Base-by-base conservation (phyloP, 2,797 vertebrate genomes). In the Arnoldichthys spilopterus region DNA sequence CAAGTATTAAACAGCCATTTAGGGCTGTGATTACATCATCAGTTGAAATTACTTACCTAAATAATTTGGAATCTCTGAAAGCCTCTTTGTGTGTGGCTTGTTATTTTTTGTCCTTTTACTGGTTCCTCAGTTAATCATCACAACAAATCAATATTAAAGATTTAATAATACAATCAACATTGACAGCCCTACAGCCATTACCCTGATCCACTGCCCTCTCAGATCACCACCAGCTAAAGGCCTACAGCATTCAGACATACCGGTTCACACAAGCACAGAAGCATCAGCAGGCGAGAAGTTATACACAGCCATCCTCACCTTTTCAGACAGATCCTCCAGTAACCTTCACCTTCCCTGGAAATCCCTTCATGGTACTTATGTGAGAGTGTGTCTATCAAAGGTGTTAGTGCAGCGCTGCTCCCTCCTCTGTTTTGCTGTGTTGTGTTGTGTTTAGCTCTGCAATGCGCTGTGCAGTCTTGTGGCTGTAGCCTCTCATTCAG, bases 381-480 rank as follows among this genome's bases (percentile, higher is more conserved):
- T 37, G 15, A 8, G 5, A 22, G 56, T 30, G 72, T 62, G 13
- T 32, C 40, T 20, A 5, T 2, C 8, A 13, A 6, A n/a, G n/a
- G 26, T 54, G 34, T 22, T 26, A 49, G 64, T 40, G 16, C 34
- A 30, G 63, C 0, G n/a, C 18, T 30, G 43, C 26, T 30, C 26
- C 32, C 67, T 49, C 3, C 43, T 40, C 18, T 53, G 26, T 37
- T n/a, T 74, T 74, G 18, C 32, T n/a, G 26, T 56, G 53, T 15
- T 72, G 28, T 77, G 78, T 58, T 84, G 54, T 81, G 63, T 73
- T 69, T 81, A 61, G 54, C 67, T 64, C 76, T 76, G 79, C 73
- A 77, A 40, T 77, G 37, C 16, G 3, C 22, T 0, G 62, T 32
- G 26, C 77, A 79, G 45, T 69, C 67, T 69, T 16, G 9, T 51